Base-by-base conservation (phyloP, 2,113 vertebrate species). In the Rhinichthys klamathensis region DNA sequence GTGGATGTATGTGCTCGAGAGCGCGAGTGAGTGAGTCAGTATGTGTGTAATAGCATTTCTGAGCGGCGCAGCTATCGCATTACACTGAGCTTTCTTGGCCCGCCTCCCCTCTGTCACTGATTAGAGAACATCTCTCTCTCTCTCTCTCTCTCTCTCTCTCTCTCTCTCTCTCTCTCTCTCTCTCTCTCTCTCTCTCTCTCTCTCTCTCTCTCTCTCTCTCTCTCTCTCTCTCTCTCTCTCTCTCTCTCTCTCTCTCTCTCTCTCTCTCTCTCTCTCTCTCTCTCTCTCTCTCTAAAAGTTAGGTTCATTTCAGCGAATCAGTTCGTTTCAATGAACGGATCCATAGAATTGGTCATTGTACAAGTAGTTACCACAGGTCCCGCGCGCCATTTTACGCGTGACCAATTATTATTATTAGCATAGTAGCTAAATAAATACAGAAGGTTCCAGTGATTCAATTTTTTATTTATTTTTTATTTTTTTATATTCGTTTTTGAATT, bases 21-120 rank as follows among this genome's bases (percentile, higher is more conserved):
- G 60, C 72, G 41, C 27, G 79, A 65, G 58, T 72, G 18, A 3
- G 46, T 4, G 73, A 85, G 77, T 16, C 41, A 79, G 94, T 93
- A 94, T 92, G 96, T 92, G 92, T 95, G 95, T 91, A 94, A 94
- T 95, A 84, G 92, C 84, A 91, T 91, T 90, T 93, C 91, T 92
- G 93, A 95, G 92, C 94, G 81, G 92, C 91, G 90, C 90, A 91
- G 94, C 96, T 92, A 94, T 96, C 95, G 94, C 94, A 93, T 96
- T 96, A 96, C 96, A 95, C 94, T 93, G 93, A 84, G 93, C 93
- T 93, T 72, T 93, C 91, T 90, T 91, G 91, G 91, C 94, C 96
- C 96, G 94, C 96, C 96, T 90, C 92, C 93, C 92, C 92, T 88
- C 91, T 87, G 87, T 89, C 90, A 86, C 92, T 90, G 92, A 93